Conservation (phyloP, 64 coral and sea anemone genomes). For the Catalaphyllia jardinei region DNA sequence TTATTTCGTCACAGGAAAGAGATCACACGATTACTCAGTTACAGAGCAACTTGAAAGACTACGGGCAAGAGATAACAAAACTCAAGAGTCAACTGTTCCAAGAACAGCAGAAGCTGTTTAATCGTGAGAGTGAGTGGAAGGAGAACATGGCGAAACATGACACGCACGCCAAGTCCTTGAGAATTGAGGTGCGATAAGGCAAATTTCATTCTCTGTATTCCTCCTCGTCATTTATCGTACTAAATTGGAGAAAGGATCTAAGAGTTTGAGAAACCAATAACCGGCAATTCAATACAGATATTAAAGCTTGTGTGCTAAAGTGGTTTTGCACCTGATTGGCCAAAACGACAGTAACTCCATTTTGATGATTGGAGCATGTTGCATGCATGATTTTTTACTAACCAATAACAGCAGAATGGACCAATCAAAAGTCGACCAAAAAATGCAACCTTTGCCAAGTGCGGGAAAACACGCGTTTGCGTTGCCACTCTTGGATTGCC, state of each 20-base stretch:
- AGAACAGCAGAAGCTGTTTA: slow-evolving; percentile 73
- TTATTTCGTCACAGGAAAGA: slow-evolving; percentile 49
- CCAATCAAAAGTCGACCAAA: background rate
- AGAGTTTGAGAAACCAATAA: too few relatives aligned
- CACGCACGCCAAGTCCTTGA: slow-evolving; percentile 49
- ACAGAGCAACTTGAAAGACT: slow-evolving; percentile 56
- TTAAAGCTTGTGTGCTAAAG: too few relatives aligned
- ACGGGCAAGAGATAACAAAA: slow-evolving; percentile 67
- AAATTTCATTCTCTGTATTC: too few relatives aligned
- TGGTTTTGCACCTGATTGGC: too few relatives aligned
- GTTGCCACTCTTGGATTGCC: background rate
- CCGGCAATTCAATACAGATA: too few relatives aligned
- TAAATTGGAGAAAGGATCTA: too few relatives aligned
- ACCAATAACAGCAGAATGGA: background rate
- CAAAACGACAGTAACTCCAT: too few relatives aligned
- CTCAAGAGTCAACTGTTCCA: slow-evolving; percentile 69
- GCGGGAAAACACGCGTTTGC: background rate
- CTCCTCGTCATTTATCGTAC: too few relatives aligned
- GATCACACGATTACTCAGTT: slow-evolving; percentile 76
- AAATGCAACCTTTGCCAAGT: background rate
- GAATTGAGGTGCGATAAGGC: slow-evolving; percentile 55
- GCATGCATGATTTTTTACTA: too few relatives aligned
- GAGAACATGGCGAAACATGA: slow-evolving; percentile 63
- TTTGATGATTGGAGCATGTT: too few relatives aligned
- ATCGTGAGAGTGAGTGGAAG: slow-evolving; percentile 69